Base-by-base conservation (phyloP, 2,888 invertebrate species). In the Orthosia cruda region DNA sequence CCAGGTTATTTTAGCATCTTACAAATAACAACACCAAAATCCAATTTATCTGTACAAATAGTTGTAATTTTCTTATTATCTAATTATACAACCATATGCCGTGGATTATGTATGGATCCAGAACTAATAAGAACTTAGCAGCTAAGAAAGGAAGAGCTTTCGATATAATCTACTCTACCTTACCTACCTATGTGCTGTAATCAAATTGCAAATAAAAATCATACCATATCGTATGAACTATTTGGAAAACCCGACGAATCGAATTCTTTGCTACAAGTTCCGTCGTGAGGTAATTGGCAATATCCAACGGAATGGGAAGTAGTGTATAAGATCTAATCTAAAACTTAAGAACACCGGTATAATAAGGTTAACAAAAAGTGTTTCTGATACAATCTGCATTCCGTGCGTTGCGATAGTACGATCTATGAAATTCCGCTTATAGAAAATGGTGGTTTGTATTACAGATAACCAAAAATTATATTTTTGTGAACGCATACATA, bases 281-380 rank as follows among this genome's bases (percentile, higher is more conserved):
- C 23, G 49, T 50, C 71, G 50, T 64, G 65, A 69, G 64, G 67
- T 72, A 74, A 87, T 81, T 74, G 73, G 49, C 68, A 81, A 81
- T 74, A 81, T 78, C 75, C 45, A 74, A 50, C 64, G 20, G 47
- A 63, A 73, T 77, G 26, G 58, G 58, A 71, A 72, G 58, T 84
- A 81, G 58, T 52, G 45, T 81, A 55, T 57, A 54, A 58, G 65
- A 78, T 70, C 72, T 59, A 47, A 87, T 87, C 71, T 84, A 52
- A 68, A 74, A 81, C 47, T 68, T 72, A 59, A 64, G 40, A 77
- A 80, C 61, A 61, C 54, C 15, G 40, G 32, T 61, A 52, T 64
- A 64, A 54, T 61, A 49, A 54, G 26, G 49, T 72, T 68, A 54
- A 64, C 72, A 79, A 66, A 64, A 73, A 32, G 26, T 54, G 50